Percentiles rank a stretch among this genome's conserved stretches.
Evolutionary conservation across 2,888 invertebrate species (phyloP).

Genomic region (Volucella inflata): DNA sequence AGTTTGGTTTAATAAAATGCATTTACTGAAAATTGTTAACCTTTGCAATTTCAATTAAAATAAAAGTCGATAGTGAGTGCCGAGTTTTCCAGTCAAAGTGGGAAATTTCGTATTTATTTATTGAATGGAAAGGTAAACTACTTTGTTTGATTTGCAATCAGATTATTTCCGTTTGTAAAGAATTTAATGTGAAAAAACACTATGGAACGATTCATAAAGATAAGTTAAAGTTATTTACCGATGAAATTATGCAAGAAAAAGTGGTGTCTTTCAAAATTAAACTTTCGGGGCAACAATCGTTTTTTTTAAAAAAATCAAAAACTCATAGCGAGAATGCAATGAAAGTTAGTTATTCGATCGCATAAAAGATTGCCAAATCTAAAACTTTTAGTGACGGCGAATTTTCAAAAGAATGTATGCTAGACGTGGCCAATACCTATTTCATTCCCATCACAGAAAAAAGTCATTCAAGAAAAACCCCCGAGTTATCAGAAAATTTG

Average conservation of each 20-base stretch:
- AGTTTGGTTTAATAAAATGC: too few species aligned
- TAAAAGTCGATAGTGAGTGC: neutral
- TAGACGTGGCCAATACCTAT: neutral
- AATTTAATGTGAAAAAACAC: neutral
- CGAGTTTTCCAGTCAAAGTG: neutral
- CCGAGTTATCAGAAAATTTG: too few species aligned
- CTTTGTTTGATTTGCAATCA: slow-evolving; percentile 11
- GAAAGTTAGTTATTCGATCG: too few species aligned
- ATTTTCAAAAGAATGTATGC: neutral
- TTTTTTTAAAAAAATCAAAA: too few species aligned
- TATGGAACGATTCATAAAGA: neutral
- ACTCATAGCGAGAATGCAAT: too few species aligned
- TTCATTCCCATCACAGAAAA: neutral
- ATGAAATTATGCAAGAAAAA: too few species aligned
- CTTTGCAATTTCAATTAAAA: too few species aligned
- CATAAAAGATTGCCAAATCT: too few species aligned
- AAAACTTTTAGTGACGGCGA: too few species aligned
- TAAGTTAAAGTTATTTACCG: too few species aligned
- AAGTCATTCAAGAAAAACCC: slow-evolving; percentile 19
- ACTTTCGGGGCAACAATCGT: too few species aligned
- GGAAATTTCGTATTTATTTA: slow-evolving; percentile 1
- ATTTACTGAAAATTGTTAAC: too few species aligned
- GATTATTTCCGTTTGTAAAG: slow-evolving; percentile 9
- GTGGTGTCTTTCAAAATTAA: neutral
- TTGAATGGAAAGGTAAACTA: slow-evolving; percentile 12